Evolutionary conservation across 2,113 vertebrate species (phyloP), one percentile per base, ranked within the genome.

Genomic region (Elgaria multicarinata): DNA sequence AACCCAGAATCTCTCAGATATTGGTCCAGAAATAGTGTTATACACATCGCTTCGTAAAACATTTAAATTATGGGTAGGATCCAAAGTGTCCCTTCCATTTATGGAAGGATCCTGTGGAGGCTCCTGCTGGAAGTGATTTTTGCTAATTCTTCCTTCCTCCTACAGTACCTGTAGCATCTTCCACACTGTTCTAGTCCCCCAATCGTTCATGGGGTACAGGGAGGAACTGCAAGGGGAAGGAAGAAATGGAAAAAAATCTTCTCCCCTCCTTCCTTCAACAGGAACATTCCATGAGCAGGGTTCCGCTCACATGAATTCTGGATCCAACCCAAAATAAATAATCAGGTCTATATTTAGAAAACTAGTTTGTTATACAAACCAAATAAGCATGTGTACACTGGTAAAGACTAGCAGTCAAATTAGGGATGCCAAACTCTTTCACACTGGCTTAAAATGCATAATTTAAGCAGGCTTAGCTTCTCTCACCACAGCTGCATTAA

Each of bases 21-120:
- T 0, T 20, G 55, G 0, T 22, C 31, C 58, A 24, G 71, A 67
- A 86, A 55, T 5, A 46, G 0, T 44, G 0, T 1, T 76, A 13
- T 78, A 16, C 58, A n/a, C 2, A 22, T 53, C 28, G 3, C 22
- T 4, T 9, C 26, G 50, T 39, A 78, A 36, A 72, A 75, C 6
- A 74, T 39, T n/a, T 10, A 10, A 10, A 53, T 53, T 53, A 53
- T 53, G 50, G 46, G 50, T 7, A 1, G 10, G 50, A 53, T 53
- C 10, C 50, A 53, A 12, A 53, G 6, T 53, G 50, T 53, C 50
- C 50, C 4, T 53, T 53, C 6, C 9, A 53, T 53, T 62, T 20
- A 62, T 62, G 58, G 58, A 62, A 22, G 58, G 33, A 72, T 72
- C 10, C 33, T n/a, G 31, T 12, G 3, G 33, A 36, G 36, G 16